These are phyloP conservation scores for Cyclina sinensis DNA, from an alignment of 1,140 invertebrate genomes.

Conservation along the genomic window DNA sequence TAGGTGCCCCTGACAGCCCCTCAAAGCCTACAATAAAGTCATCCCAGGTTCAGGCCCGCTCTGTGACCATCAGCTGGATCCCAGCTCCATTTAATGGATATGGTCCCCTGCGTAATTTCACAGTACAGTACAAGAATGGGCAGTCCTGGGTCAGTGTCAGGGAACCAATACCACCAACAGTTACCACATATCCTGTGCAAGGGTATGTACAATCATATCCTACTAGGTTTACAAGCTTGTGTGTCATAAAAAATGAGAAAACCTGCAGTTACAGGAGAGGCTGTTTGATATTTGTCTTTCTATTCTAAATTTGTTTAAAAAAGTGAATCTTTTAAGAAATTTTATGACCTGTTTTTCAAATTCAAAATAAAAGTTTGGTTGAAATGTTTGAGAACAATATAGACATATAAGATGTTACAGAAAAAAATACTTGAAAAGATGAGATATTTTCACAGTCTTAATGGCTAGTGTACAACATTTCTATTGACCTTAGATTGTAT, in stretches of 20 bases:
- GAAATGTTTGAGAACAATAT: no score
- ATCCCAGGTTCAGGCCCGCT: constrained; percentile 95
- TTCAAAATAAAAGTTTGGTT: no score
- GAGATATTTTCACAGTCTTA: constrained; percentile 10
- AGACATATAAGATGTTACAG: not conserved
- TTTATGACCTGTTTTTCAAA: no score
- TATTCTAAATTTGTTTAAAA: no score
- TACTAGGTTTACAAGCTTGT: no score
- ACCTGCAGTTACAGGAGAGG: no score
- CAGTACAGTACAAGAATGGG: constrained; percentile 90
- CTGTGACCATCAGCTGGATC: constrained; percentile 98
- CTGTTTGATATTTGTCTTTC: no score
- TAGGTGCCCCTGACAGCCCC: constrained; percentile 88
- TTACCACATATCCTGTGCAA: constrained; percentile 74
- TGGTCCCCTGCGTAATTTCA: constrained; percentile 95
- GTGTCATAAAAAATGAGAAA: no score
- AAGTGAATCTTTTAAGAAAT: no score
- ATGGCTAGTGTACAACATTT: not conserved
- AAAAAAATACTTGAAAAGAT: no score
- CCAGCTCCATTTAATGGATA: constrained; percentile 95
- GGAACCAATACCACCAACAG: constrained; percentile 66
- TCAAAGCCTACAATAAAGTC: constrained; percentile 92
- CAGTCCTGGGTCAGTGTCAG: constrained; percentile 72
- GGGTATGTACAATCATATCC: constrained; percentile 68
- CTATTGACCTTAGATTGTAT: not conserved